A percentile compares a stretch with the other conserved stretches of the same genome.
Conservation (phyloP, 2,113 vertebrate genomes). For the Anoplopoma fimbria region DNA sequence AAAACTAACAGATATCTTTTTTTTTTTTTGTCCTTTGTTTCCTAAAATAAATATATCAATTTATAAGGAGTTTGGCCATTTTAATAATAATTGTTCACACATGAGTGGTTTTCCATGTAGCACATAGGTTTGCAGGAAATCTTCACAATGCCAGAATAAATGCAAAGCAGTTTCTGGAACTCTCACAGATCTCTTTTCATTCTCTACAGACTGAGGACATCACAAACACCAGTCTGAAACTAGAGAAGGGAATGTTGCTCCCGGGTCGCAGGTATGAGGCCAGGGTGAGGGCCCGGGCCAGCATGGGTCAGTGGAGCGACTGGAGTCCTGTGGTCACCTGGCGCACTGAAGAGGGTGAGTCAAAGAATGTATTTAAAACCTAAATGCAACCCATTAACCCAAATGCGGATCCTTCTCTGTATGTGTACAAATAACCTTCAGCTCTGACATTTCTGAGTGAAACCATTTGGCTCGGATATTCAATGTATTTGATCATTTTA, state of each 20-base stretch:
- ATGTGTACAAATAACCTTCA: neutral
- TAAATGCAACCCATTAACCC: neutral
- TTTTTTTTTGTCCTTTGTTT: too few relatives aligned
- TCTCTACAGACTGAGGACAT: constrained; percentile 52
- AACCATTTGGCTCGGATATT: neutral
- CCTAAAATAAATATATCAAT: too few relatives aligned
- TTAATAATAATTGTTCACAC: neutral
- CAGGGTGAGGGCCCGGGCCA: constrained; percentile 60
- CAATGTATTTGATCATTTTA: neutral
- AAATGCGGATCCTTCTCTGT: neutral
- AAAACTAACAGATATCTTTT: too few relatives aligned
- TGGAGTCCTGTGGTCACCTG: constrained; percentile 75
- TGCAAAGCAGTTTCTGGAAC: neutral
- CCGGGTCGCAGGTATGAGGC: constrained; percentile 67
- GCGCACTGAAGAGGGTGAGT: constrained; percentile 60
- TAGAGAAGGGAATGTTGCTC: constrained; percentile 34
- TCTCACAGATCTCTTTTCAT: neutral
- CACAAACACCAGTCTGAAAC: constrained; percentile 33
- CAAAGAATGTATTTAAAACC: neutral
- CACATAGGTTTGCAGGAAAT: neutral
- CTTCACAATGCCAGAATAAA: neutral
- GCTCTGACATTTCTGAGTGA: neutral
- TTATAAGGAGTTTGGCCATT: neutral
- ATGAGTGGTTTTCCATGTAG: neutral
- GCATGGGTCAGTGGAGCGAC: constrained; percentile 71